Percentiles rank a stretch among this genome's conserved stretches.
These are phyloP conservation scores for Platysteira castanea DNA, from an alignment of 2,113 vertebrate species.

Conservation along the genomic window DNA sequence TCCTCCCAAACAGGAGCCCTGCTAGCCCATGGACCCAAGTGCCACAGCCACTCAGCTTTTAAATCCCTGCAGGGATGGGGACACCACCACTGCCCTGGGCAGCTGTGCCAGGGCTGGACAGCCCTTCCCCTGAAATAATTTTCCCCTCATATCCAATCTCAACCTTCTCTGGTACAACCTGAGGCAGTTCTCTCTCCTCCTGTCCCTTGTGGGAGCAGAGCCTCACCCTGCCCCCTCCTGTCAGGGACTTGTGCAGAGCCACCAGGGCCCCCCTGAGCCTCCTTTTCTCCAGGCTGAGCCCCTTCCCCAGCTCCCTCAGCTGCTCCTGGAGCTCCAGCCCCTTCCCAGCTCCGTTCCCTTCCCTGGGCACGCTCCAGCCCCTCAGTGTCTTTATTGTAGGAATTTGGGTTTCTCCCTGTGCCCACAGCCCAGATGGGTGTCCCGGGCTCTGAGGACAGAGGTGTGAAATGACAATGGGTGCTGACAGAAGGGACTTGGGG, in stretches of 20 bases:
- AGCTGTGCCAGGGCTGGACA: not conserved
- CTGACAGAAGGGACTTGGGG: not conserved
- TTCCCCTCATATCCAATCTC: not conserved
- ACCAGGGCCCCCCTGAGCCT: not conserved
- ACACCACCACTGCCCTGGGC: not conserved
- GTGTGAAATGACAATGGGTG: not conserved
- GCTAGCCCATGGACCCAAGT: rapidly evolving
- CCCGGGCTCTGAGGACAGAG: not conserved
- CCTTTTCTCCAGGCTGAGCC: not conserved
- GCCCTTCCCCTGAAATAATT: not conserved
- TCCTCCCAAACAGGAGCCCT: not conserved
- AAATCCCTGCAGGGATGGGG: not conserved
- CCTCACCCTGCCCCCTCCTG: rapidly evolving
- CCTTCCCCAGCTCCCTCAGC: not conserved
- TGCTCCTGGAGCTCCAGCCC: rapidly evolving
- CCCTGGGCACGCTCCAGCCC: rapidly evolving
- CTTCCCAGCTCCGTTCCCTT: rapidly evolving
- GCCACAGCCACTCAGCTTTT: not conserved
- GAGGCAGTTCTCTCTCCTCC: not conserved
- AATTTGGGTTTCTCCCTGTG: not conserved
- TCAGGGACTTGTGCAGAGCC: not conserved
- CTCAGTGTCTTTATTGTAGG: not conserved
- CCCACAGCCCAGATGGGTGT: not conserved
- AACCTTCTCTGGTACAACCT: rapidly evolving
- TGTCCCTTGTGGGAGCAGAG: not conserved